phyloP scores from a whole-genome alignment of 2,113 vertebrate species.

The Astur gentilis region DNA sequence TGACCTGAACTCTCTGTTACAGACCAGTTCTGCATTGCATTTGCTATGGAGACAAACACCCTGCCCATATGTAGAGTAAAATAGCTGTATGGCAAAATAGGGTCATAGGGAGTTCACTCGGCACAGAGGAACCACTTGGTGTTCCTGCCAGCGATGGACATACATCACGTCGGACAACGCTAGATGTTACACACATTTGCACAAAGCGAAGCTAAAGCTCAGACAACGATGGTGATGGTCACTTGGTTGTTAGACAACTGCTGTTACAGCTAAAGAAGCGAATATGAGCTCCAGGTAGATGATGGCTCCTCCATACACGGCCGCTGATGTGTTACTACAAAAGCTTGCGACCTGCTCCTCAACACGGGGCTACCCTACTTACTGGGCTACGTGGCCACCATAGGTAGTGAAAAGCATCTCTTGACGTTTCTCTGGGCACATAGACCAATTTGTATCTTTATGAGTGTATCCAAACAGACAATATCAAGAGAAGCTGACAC shows the following conservation, averaged over 20 bases:
- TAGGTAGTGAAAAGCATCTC: background rate
- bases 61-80: background rate
- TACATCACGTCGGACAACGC: accelerated
- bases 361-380: background rate
- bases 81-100: background rate
- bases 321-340: background rate
- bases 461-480: background rate
- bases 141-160: background rate
- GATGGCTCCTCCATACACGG: background rate
- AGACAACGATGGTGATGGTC: accelerated
- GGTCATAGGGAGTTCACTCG: background rate
- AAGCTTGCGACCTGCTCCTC: background rate
- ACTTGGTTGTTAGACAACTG: background rate
- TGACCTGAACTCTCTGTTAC: background rate
- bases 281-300: background rate
- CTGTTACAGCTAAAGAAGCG: background rate
- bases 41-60: background rate
- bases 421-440: background rate
- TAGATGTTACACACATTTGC: background rate
- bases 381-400: background rate
- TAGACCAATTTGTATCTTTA: background rate
- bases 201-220: background rate
- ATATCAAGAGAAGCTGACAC: background rate
- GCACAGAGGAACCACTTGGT: background rate
- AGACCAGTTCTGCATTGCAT: background rate